Evolutionary conservation across 2,797 vertebrate species (phyloP), one percentile per base, ranked within the genome.

Genomic region (Cynodonichthys magdalenae): DNA sequence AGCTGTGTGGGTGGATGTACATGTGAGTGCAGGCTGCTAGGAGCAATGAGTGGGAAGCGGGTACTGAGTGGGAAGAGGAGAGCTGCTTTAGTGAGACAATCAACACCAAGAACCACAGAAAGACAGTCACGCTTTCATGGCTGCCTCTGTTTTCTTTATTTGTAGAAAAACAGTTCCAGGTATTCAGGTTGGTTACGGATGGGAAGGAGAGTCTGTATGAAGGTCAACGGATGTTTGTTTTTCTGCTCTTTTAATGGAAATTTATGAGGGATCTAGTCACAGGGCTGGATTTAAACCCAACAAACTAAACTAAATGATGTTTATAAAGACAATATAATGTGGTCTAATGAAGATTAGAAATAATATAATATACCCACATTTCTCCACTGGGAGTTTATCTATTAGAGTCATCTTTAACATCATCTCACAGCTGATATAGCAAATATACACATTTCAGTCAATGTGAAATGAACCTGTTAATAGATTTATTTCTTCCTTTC

Each of bases 1-100:
- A 74, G 65, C 75, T 61, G 77, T 80, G 90, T 90, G 89, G 90
- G 90, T 69, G 86, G 88, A 82, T 68, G 82, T 80, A 87, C 88
- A 87, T 92, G 90, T 84, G 87, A 86, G 88, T 88, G 85, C 85
- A 87, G 76, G 84, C 85, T 87, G 88, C 87, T 87, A 51, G 81
- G 74, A 91, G 89, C 90, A 83, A 85, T 91, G 92, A 89, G 92
- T 93, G 92, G 92, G 92, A 84, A 82, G 91, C 90, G 84, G 91
- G 87, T 72, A 83, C 86, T 81, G 87, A 89, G 89, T 91, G 89
- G 89, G 91, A 87, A 77, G 86, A 83, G 84, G 86, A 87, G 90
- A 90, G 89, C 87, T 87, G 83, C 86, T 88, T 84, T 81, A 87
- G 81, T 75, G 81, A 86, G 87, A 90, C 71, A 79, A 85, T 87